Evolutionary conservation across 2,888 invertebrate species (phyloP).

Genomic region (Andrena flavipes): DNA sequence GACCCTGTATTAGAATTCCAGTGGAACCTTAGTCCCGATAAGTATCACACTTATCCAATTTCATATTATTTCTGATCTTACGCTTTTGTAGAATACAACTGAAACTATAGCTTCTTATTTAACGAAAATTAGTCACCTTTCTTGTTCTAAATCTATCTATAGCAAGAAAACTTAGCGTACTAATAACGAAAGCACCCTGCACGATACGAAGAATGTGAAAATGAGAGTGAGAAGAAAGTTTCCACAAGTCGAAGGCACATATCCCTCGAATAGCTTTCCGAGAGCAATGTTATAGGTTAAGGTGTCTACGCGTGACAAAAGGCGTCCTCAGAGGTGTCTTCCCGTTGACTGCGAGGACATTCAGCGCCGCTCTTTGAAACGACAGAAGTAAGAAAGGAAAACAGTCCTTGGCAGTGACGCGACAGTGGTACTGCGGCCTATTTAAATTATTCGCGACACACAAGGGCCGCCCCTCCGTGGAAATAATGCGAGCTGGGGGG

Average conservation of each 20-base stretch:
- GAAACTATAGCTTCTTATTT: too few relatives aligned
- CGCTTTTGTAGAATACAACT: too few relatives aligned
- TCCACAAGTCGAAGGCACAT: not conserved
- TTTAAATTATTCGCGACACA: conserved; percentile 43
- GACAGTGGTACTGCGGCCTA: not conserved
- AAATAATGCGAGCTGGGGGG: conserved; percentile 1
- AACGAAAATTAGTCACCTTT: too few relatives aligned
- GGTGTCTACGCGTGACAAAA: conserved; percentile 8
- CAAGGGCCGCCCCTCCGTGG: conserved; percentile 19
- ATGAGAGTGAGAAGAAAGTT: too few relatives aligned
- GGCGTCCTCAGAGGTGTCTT: conserved; percentile 8
- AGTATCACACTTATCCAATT: too few relatives aligned
- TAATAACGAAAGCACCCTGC: too few relatives aligned
- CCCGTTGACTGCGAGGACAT: not conserved
- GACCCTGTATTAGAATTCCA: too few relatives aligned
- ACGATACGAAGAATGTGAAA: not conserved
- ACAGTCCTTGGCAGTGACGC: not conserved
- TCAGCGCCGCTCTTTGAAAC: not conserved
- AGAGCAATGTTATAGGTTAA: conserved; percentile 24
- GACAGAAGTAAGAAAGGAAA: not conserved
- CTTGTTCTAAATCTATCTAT: too few relatives aligned
- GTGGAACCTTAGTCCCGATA: too few relatives aligned
- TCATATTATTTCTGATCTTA: too few relatives aligned
- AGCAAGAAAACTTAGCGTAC: too few relatives aligned
- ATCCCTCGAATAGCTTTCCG: not conserved